phyloP scores from a whole-genome alignment of 1,140 invertebrate species.

The Ostrea denselamellosa region DNA sequence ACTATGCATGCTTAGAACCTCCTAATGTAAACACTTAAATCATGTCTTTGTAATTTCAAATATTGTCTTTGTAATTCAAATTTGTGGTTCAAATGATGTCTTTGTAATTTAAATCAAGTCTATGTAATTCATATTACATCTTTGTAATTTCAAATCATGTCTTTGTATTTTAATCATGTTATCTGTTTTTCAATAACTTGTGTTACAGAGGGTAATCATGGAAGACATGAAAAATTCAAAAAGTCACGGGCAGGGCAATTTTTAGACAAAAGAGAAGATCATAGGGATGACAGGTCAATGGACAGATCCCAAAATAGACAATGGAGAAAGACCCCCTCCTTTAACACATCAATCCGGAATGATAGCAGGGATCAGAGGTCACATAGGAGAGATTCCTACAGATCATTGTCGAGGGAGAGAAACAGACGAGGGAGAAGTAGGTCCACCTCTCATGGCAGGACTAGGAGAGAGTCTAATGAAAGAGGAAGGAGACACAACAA shows the following conservation, averaged over 20 bases:
- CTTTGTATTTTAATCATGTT: constrained; percentile 1
- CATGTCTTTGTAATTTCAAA: neutral
- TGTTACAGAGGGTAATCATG: constrained; percentile 20
- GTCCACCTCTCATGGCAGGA: neutral
- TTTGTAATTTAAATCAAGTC: neutral
- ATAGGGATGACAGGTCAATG: constrained; percentile 12
- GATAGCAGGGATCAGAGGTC: constrained; percentile 7
- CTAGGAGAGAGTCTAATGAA: neutral
- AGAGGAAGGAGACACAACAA: neutral
- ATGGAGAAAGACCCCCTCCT: neutral
- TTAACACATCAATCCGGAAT: neutral
- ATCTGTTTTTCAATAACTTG: neutral
- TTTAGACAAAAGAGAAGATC: constrained; percentile 15
- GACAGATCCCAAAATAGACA: constrained; percentile 17
- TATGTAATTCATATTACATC: neutral
- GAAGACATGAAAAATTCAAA: constrained; percentile 26
- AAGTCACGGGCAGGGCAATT: constrained; percentile 4
- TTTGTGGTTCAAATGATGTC: neutral
- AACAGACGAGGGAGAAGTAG: neutral
- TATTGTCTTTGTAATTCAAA: neutral
- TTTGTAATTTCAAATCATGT: neutral
- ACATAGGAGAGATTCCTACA: neutral
- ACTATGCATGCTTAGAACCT: neutral
- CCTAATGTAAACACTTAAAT: neutral
- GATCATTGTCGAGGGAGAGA: neutral